A percentile compares a stretch with the other conserved stretches of the same genome.
Evolutionary conservation across 2,113 vertebrate genomes (phyloP).

Genomic region (Typhlomys cinereus): DNA sequence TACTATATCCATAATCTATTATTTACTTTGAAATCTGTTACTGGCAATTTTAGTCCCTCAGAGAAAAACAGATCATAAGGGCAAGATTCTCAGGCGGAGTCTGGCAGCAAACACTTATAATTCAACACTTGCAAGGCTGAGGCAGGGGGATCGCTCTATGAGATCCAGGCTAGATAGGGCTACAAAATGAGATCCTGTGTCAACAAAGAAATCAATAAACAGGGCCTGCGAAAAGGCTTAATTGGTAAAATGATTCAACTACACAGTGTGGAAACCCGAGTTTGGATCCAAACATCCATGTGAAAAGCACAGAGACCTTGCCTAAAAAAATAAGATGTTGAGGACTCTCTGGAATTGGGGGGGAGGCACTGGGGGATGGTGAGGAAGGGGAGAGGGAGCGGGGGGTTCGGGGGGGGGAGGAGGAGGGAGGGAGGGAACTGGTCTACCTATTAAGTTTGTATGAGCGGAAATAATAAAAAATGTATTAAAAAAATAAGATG

Average conservation of each 20-base stretch:
- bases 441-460: too few species aligned
- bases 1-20: not conserved
- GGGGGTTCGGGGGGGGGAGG: too few species aligned
- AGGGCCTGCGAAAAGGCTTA: not conserved
- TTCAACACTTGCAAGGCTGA: not conserved
- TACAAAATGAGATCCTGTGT: not conserved
- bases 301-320: not conserved
- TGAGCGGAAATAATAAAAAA: too few species aligned
- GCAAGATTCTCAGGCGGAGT: not conserved
- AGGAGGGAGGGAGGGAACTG: too few species aligned
- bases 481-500: too few species aligned
- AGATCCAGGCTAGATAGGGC: not conserved
- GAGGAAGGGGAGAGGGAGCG: too few species aligned
- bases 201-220: not conserved
- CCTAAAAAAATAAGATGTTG: not conserved
- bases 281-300: not conserved
- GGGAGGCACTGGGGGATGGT: too few species aligned
- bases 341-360: too few species aligned
- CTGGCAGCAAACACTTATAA: not conserved
- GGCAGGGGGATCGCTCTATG: not conserved
- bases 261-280: too few species aligned
- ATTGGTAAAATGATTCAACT: too few species aligned
- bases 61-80: not conserved
- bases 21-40: conserved; percentile 33
- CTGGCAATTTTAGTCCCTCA: conserved; percentile 20